Evolutionary conservation across 2,888 invertebrate genomes (phyloP).

Genomic region (Altica lythri): DNA sequence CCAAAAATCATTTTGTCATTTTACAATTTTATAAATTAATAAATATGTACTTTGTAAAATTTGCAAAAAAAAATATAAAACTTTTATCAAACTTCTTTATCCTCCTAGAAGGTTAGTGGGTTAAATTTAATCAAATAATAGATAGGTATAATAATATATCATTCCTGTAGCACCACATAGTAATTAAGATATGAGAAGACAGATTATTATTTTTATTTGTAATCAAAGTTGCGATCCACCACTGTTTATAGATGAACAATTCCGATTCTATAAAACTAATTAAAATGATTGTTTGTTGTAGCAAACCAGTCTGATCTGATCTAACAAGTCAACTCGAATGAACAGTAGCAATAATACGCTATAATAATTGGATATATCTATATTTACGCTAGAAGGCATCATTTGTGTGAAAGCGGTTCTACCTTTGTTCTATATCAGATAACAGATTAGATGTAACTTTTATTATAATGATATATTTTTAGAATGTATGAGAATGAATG

Average conservation of each 20-base stretch:
- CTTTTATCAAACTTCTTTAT: no score
- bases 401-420: slow-evolving; percentile 22
- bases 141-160: no score
- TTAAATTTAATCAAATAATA: no score
- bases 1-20: no score
- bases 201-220: no score
- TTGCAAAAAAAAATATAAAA: no score
- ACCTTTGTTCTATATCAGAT: slow-evolving; percentile 15
- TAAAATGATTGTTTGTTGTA: slow-evolving; percentile 31
- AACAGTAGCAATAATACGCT: slow-evolving; percentile 31
- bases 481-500: slow-evolving; percentile 5
- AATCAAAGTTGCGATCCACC: no score
- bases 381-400: slow-evolving; percentile 26
- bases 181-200: no score
- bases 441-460: slow-evolving; percentile 13
- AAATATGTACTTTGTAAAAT: no score
- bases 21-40: no score
- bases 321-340: slow-evolving; percentile 31
- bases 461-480: slow-evolving; percentile 18
- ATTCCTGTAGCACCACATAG: no score
- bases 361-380: slow-evolving; percentile 28
- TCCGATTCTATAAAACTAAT: slow-evolving; percentile 35
- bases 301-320: slow-evolving; percentile 36
- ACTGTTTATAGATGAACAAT: slow-evolving; percentile 5
- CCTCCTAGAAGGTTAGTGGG: no score